Base-by-base conservation (phyloP, 2,888 invertebrate species). In the Mechanitis mazaeus region DNA sequence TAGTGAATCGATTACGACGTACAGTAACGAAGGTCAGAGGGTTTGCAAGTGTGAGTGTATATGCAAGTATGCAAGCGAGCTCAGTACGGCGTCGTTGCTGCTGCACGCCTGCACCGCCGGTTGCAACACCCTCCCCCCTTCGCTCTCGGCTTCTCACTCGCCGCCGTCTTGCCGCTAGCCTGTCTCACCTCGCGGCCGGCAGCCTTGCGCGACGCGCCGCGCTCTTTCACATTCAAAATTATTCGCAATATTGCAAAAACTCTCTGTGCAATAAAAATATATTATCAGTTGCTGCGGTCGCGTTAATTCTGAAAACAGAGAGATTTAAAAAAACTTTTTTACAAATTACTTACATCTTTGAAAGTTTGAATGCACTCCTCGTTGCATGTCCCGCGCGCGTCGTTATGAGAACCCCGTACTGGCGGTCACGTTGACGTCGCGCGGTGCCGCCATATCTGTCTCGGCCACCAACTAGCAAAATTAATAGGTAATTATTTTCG, bases 311-410 rank as follows among this genome's bases (percentile, higher is more conserved):
- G 76, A 73, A 74, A 75, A 79, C 85, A 86, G 82, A 86, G 87
- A 86, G 82, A 75, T 84, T 79, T 68, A 76, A 69, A 77, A 75
- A 77, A 82, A 81, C 73, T 76, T 80, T 67, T 76, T 54, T 75
- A 78, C 70, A 84, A 81, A 79, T 80, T 79, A 77, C 79, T 85
- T 86, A 83, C 83, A 50, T 50, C 81, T 87, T 85, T 85, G 74
- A 82, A 84, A 89, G 82, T 89, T 90, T 88, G 87, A 89, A 90
- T 91, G 90, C 90, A 91, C 90, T 91, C 90, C 91, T 92, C 92
- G 91, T 92, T 91, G 91, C 92, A 92, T 85, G 82, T 89, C 91
- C 93, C 93, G 92, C 94, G 93, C 93, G 94, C 94, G 94, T 94
- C 93, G 92, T 92, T 93, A 91, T 93, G 73, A 93, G 93, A 92